phyloP scores from a whole-genome alignment of 2,113 vertebrate genomes.

The Daboia siamensis region DNA sequence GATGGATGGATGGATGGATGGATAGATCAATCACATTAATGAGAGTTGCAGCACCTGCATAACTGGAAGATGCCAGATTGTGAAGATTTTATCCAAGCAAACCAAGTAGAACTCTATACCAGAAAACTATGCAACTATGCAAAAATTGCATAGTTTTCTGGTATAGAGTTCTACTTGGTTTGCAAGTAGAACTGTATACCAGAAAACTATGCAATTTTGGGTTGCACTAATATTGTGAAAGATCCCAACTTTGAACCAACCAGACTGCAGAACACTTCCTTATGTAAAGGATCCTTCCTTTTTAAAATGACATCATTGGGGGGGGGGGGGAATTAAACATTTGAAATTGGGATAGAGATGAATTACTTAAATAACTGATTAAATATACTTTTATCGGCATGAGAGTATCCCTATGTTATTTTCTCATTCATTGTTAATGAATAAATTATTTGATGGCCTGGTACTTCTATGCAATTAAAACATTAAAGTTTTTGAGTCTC shows the following conservation, averaged over 20 bases:
- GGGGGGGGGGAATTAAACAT: constrained; percentile 22
- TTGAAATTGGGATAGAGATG: constrained; percentile 51
- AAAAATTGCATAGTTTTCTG: no score
- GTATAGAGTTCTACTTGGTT: no score
- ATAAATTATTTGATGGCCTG: constrained; percentile 30
- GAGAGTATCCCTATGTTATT: constrained; percentile 41
- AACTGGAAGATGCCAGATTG: not conserved
- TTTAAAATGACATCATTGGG: constrained; percentile 35
- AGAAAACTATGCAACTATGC: not conserved
- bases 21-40: not conserved
- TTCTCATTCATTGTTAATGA: constrained; percentile 57
- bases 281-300: constrained; percentile 10
- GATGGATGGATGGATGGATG: not conserved
- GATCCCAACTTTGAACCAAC: constrained; percentile 14
- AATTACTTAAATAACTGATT: constrained; percentile 49
- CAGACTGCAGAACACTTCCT: constrained; percentile 31
- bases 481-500: constrained; percentile 31
- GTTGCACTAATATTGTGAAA: not conserved
- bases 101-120: not conserved
- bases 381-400: constrained; percentile 50
- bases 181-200: not conserved
- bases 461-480: constrained; percentile 37
- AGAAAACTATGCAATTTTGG: not conserved
- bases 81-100: not conserved
- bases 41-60: not conserved